Evolutionary conservation across 2,113 vertebrate genomes (phyloP).

Genomic region (Enhydra lutris): DNA sequence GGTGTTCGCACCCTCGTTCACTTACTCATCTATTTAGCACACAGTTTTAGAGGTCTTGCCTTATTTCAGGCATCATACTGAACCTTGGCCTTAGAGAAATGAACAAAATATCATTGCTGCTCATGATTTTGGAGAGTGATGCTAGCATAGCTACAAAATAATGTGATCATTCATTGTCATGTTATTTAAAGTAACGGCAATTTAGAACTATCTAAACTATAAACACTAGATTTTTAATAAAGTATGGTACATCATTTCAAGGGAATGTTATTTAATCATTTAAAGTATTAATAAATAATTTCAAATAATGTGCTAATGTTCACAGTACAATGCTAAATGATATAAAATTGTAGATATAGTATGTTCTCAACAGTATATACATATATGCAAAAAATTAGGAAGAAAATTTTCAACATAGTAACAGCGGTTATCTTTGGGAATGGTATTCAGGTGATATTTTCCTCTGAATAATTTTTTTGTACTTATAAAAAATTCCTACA

Average conservation of each 20-base stretch:
- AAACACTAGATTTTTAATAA: slow-evolving; percentile 29
- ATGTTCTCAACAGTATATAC: not conserved
- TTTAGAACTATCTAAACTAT: slow-evolving; percentile 6
- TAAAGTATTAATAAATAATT: not conserved
- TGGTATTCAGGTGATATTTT: not conserved
- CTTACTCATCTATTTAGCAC: not conserved
- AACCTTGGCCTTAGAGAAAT: not conserved
- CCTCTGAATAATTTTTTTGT: not conserved
- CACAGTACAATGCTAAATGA: not conserved
- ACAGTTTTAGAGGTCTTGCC: not conserved
- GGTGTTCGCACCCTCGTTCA: not conserved
- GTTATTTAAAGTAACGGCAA: slow-evolving; percentile 11
- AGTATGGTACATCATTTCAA: not conserved
- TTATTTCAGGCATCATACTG: not conserved
- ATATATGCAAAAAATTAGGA: not conserved
- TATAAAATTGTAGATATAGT: not conserved
- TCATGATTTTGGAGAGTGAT: not conserved
- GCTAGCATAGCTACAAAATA: not conserved
- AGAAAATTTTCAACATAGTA: not conserved
- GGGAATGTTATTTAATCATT: not conserved
- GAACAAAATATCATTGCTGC: not conserved
- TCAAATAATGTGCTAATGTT: not conserved
- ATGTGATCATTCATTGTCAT: not conserved
- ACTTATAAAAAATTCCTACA: not conserved
- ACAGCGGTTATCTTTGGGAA: not conserved